Percentiles rank a stretch among this genome's conserved stretches.
Conservation (phyloP, 2,888 invertebrate species). For the Lasioglossum morio region DNA sequence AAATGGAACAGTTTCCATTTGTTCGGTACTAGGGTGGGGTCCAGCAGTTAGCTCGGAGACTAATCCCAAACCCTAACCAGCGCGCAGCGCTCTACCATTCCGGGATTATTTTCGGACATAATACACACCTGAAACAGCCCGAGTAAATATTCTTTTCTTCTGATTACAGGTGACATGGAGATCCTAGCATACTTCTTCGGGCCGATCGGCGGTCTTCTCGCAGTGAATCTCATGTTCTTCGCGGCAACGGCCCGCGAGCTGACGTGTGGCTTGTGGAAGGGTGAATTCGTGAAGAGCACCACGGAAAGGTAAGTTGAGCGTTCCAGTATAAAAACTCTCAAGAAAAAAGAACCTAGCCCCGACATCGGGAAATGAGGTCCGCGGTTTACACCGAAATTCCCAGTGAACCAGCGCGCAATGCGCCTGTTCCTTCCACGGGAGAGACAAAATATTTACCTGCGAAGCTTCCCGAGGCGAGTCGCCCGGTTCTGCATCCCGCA, state of each 20-base stretch:
- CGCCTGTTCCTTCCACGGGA: constrained; percentile 30
- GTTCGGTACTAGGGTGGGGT: neutral
- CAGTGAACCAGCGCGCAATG: constrained; percentile 23
- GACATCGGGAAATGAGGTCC: neutral
- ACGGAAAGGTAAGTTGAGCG: constrained; percentile 87
- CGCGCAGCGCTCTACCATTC: neutral
- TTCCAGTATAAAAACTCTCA: neutral
- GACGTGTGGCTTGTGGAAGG: constrained; percentile 95
- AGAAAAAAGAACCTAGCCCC: neutral
- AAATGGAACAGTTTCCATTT: neutral
- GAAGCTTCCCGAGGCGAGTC: constrained; percentile 28
- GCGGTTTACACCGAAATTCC: constrained; percentile 11
- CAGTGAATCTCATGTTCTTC: constrained; percentile 92
- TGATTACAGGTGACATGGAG: constrained; percentile 88
- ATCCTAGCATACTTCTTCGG: constrained; percentile 94
- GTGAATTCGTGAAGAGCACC: constrained; percentile 94
- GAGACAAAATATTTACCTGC: constrained; percentile 58
- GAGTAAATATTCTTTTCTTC: neutral
- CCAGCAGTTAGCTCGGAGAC: neutral
- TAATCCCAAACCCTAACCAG: neutral
- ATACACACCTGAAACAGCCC: neutral
- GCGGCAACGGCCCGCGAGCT: constrained; percentile 93
- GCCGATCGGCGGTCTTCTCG: constrained; percentile 92
- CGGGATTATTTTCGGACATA: neutral
- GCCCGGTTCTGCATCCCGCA: constrained; percentile 16